Evolutionary conservation across 53 echinoderm and acorn worm genomes (phyloP), one percentile per base, ranked within the genome.

Genomic region (Pentamera pediparva): DNA sequence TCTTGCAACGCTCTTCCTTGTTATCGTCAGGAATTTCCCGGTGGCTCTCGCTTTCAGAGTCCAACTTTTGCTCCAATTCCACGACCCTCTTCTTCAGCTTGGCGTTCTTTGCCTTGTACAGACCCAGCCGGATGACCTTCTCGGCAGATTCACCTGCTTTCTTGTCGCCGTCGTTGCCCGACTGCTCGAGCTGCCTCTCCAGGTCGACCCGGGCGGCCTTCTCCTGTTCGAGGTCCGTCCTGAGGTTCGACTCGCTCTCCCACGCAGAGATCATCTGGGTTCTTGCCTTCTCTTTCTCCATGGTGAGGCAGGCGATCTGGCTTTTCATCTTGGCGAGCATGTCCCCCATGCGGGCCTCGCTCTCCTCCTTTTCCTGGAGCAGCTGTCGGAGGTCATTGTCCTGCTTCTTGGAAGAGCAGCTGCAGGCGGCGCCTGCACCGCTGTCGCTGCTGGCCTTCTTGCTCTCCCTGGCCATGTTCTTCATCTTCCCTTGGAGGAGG

Each of bases 321-420:
- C 13, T 67, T 18, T 67, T 67, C 67, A 67, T 41, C 25, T 67
- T 67, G 10, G 67, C 67, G 1, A 61, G 48, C 62, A 56, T 77
- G 48, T 62, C 77, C 18, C 63, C 57, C 62, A 61, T 11, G 43
- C 47, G 47, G 0, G 56, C 77, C 51, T 62, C 62, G 10, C 62
- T 47, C 33, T 62, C 57, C 62, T 77, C 77, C 39, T 62, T 77
- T 35, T 77, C 77, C 50, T 31, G 41, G 15, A 61, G 45, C 29
- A 29, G 32, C 39, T 29, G 24, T 10, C 30, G 30, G 30, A 41
- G 25, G 5, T 40, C 41, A 21, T 27, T 40, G 30, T 41, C 27
- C 25, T 67, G 41, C 30, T 67, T 28, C 67, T 41, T 67, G 12
- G 30, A 40, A 15, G 67, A 45, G 39, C 67, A 67, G 9, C 45